These are phyloP conservation scores for Panzeria rudis DNA, from an alignment of 2,888 invertebrate genomes.

Conservation along the genomic window DNA sequence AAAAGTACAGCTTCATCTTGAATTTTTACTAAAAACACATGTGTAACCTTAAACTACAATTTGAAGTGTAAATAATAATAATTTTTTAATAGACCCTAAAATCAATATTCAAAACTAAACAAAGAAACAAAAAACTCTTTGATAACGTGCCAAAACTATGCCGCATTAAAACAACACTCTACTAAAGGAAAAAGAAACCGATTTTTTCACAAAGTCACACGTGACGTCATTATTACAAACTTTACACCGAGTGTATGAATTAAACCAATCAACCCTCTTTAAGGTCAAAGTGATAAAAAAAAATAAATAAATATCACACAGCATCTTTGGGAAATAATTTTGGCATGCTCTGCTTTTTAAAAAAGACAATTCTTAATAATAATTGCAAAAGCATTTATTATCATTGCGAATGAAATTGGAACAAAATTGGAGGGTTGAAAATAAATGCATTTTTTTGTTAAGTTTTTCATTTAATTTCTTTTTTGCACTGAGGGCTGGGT, in stretches of 20 bases:
- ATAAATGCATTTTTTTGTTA: constrained; percentile 14
- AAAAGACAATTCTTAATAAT: constrained; percentile 27
- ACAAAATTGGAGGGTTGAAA: constrained; percentile 36
- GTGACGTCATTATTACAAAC: constrained; percentile 66
- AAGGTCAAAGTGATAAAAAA: neutral
- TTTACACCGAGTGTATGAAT: constrained; percentile 32
- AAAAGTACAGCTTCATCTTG: neutral
- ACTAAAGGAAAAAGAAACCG: neutral
- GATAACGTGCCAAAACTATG: constrained; percentile 44
- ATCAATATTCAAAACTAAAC: constrained; percentile 49
- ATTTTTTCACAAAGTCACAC: constrained; percentile 43
- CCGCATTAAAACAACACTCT: constrained; percentile 39
- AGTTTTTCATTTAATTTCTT: neutral
- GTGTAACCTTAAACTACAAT: constrained; percentile 9
- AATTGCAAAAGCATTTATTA: constrained; percentile 51
- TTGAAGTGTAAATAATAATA: constrained; percentile 16
- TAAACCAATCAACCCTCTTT: neutral
- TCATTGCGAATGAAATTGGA: constrained; percentile 59
- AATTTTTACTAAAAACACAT: neutral
- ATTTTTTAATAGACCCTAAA: constrained; percentile 34
- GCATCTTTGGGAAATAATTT: constrained; percentile 15
- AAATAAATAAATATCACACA: neutral
- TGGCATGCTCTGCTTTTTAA: constrained; percentile 29
- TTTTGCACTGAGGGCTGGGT: neutral
- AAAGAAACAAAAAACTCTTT: constrained; percentile 12